Percentiles rank a stretch among this genome's conserved stretches.
Conservation (phyloP, 2,888 invertebrate species). For the Zygogramma bicolorata region DNA sequence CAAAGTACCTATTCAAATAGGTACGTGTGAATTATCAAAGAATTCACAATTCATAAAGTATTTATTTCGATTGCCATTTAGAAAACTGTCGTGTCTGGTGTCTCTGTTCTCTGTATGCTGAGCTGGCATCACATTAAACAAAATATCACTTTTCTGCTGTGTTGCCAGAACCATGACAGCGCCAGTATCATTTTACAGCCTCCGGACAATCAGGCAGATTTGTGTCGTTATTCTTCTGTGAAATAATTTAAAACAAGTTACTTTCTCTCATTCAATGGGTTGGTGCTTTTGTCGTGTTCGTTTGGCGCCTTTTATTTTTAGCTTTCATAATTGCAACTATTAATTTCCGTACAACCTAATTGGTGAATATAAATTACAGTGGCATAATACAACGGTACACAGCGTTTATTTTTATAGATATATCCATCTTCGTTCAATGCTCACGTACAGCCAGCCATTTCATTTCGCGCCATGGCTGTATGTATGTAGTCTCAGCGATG, state of each 20-base stretch:
- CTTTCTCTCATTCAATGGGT: constrained; percentile 19
- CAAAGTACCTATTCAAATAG: too few species aligned
- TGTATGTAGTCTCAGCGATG: constrained; percentile 20
- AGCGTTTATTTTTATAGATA: constrained; percentile 12
- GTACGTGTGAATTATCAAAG: too few species aligned
- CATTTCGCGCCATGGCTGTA: background rate
- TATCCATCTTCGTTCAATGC: background rate
- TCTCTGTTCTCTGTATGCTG: background rate
- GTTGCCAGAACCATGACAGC: constrained; percentile 16
- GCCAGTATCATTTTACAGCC: background rate
- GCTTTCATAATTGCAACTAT: constrained; percentile 14
- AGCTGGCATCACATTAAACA: background rate
- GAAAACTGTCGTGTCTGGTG: too few species aligned
- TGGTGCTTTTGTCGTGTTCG: background rate
- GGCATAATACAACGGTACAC: constrained; percentile 17
- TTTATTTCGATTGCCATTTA: too few species aligned
- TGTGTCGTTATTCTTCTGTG: background rate
- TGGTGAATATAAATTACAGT: constrained; percentile 23
- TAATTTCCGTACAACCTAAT: constrained; percentile 20
- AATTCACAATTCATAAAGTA: too few species aligned
- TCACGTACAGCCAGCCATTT: background rate
- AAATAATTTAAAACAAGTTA: constrained; percentile 6
- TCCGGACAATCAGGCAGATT: background rate
- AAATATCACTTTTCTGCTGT: constrained; percentile 25
- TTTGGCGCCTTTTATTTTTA: constrained; percentile 24